Evolutionary conservation across 2,888 invertebrate species (phyloP), one percentile per base, ranked within the genome.

Genomic region (Halictus quadricinctus): DNA sequence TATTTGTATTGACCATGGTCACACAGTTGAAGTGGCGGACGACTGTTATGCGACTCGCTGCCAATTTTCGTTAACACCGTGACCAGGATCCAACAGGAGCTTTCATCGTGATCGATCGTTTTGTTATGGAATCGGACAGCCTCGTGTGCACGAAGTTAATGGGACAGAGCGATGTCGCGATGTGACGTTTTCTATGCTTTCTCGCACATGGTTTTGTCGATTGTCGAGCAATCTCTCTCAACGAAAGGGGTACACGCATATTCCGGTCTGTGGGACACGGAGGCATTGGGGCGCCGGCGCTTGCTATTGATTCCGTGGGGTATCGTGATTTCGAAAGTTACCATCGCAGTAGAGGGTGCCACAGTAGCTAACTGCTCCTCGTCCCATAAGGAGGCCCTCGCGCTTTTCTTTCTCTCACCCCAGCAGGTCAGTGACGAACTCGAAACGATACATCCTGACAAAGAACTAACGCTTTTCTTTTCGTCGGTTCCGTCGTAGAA

Each of bases 311-410:
- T 94, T 94, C 92, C 86, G 88, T 86, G 48, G 81, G 79, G 86
- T 90, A 91, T 91, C 90, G 91, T 92, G 91, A 92, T 92, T 91
- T 91, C 91, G 90, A 92, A 94, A 92, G 91, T 92, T 92, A 89
- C 88, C 89, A 90, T 91, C 90, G 88, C 88, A 90, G 90, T 92
- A 93, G 92, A 93, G 92, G 93, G 93, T 93, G 93, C 94, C 92
- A 94, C 93, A 93, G 94, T 94, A 92, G 93, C 91, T 84, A 91
- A 91, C 91, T 90, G 92, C 91, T 92, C 92, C 90, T 94, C 92
- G 93, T 90, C 90, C 92, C 90, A 91, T 90, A 90, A 93, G 93
- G 92, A 93, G 90, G 88, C 89, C 91, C 90, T 92, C 90, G 91
- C 90, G 91, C 92, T 87, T 92, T 89, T 90, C 90, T 90, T 92